Base-by-base conservation (phyloP, 2,797 vertebrate species). In the Macropodus opercularis region DNA sequence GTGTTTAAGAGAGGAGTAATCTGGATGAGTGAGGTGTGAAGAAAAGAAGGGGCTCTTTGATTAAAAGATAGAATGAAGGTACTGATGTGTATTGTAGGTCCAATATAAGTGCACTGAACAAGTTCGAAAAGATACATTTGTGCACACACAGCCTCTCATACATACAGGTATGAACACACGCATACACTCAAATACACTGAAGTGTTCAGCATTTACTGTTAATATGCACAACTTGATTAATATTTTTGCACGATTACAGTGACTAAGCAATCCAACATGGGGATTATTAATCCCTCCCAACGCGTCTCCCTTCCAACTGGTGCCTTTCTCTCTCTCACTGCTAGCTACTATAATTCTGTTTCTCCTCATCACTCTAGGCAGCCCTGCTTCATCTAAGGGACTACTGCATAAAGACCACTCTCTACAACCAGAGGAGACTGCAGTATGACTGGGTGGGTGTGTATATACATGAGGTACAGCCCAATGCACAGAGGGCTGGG, bases 201-300 rank as follows among this genome's bases (percentile, higher is more conserved):
- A 73, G 74, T 85, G 75, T 87, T 88, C 75, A 47, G 76, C 81
- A 78, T 80, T 82, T 78, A 84, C 77, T 84, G 83, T 87, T 90
- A 87, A 87, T 88, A 90, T 87, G 83, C 89, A 91, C 87, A 89
- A 83, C 66, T 85, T 75, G 85, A 87, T 89, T 87, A 86, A 87
- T 87, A 86, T 83, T 88, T 85, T 85, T 85, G 85, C 76, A 87
- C 77, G 38, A 85, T 78, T 84, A 87, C 72, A 88, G 84, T 86
- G 80, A 86, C 69, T 83, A 85, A 84, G 80, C 81, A 81, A 75
- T 79, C 72, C 75, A 56, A 55, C 46, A 49, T 69, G 61, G 58
- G 72, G 75, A 81, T 69, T 52, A 72, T 29, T 50, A 51, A 69
- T 75, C 68, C 61, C 27, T 70, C 59, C 57, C 44, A 72, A 70